phyloP scores from a whole-genome alignment of 2,797 vertebrate genomes.

The Gallinago nigripennis region DNA sequence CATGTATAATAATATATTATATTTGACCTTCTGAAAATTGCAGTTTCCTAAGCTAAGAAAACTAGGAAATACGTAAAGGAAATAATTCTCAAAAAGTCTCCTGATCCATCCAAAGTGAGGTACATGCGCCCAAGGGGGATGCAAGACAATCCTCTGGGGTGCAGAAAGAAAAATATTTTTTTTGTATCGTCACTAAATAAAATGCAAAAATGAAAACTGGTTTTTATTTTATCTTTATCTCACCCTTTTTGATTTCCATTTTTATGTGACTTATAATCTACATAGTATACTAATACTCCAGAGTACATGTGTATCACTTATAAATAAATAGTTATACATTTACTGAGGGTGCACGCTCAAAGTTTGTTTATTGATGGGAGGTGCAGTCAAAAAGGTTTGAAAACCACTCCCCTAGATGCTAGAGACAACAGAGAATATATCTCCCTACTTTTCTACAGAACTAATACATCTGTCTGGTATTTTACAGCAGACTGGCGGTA shows the following conservation, averaged over 20 bases:
- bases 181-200: not conserved
- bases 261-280: not conserved
- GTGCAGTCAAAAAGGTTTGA: not conserved
- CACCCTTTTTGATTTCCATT: not conserved
- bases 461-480: not conserved
- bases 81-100: not conserved
- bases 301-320: fast-evolving
- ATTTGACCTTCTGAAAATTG: not conserved
- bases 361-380: not conserved
- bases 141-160: not conserved
- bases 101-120: not conserved
- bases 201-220: not conserved
- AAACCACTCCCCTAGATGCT: not conserved
- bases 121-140: fast-evolving
- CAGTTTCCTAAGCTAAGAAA: not conserved
- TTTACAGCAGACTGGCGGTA: not conserved
- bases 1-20: not conserved
- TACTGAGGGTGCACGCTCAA: not conserved
- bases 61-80: not conserved
- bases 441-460: not conserved
- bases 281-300: not conserved
- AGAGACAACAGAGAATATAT: not conserved
- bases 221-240: not conserved
- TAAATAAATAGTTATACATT: not conserved
- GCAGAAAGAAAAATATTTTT: fast-evolving